Evolutionary conservation across 2,888 invertebrate species (phyloP), one percentile per base, ranked within the genome.

Genomic region (Orchestes rusci): DNA sequence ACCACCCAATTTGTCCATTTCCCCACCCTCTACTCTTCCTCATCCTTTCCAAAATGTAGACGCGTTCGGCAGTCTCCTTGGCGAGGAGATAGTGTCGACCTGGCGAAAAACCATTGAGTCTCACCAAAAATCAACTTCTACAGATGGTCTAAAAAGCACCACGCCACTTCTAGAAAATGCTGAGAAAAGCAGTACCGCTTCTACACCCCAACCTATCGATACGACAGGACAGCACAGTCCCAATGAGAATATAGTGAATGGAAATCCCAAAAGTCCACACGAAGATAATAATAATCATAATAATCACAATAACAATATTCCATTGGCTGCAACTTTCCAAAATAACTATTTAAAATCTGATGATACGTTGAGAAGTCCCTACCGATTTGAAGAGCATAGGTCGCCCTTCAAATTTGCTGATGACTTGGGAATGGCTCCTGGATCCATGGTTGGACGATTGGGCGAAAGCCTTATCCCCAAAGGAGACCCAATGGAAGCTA

Each of bases 401-500:
- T 79, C 81, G 46, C 78, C 82, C 41, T 90, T 86, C 71, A 77
- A 89, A 51, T 90, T 89, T 69, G 86, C 86, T 43, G 89, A 90
- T 54, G 85, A 88, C 60, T 74, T 85, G 66, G 84, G 85, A 3
- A 67, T 82, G 57, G 80, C 82, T 7, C 85, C 87, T 2, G 86
- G 87, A 28, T 84, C 87, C 1, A 85, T 89, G 72, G 86, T 86
- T 39, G 85, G 87, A 4, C 75, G 89, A 2, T 73, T 89, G 38
- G 89, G 89, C n/a, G 90, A 90, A 60, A 90, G 90, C 7, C 76
- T 91, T 40, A 91, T 92, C 57, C 91, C 91, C 17, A 92, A 92
- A 63, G 89, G 90, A 39, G 91, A 91, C 65, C 90, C 91, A 16
- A 91, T 92, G 90, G 92, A 92, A 68, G 92, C 92, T 34, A 75